phyloP scores from a whole-genome alignment of 2,797 vertebrate species.

The Lepus townsendii region DNA sequence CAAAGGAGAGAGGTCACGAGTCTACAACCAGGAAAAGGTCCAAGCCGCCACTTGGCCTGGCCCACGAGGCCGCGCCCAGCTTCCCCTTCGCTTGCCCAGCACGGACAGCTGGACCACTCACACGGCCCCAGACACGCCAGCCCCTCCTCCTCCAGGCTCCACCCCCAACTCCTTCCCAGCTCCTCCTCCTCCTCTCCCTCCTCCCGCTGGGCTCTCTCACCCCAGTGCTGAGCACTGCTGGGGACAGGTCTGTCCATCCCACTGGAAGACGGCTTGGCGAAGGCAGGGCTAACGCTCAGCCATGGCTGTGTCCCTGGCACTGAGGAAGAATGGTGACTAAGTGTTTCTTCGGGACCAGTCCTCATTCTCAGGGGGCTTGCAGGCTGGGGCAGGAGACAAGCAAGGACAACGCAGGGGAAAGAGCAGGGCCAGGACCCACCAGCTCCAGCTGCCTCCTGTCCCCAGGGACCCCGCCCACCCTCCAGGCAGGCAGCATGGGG shows the following conservation, averaged over 20 bases:
- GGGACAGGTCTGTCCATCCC: background rate
- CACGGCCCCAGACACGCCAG: accelerated
- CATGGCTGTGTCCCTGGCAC: background rate
- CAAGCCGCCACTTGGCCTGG: background rate
- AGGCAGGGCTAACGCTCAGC: background rate
- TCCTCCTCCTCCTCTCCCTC: background rate
- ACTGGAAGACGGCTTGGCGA: background rate
- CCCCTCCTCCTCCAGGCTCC: background rate
- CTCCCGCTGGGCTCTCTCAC: background rate
- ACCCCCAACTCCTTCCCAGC: background rate
- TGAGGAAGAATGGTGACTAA: background rate
- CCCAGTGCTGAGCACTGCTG: background rate
- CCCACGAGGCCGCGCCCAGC: background rate
- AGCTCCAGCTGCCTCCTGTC: background rate
- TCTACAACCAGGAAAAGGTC: background rate
- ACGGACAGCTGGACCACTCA: background rate
- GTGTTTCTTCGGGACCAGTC: accelerated
- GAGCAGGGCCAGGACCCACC: background rate
- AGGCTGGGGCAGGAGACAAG: background rate
- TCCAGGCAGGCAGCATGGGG: background rate
- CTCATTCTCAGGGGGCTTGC: background rate
- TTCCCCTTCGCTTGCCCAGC: background rate
- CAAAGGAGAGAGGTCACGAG: background rate
- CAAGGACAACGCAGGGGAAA: accelerated
- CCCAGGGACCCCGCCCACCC: accelerated